These are phyloP conservation scores for Girardinichthys multiradiatus DNA, from an alignment of 2,113 vertebrate species.

Conservation along the genomic window DNA sequence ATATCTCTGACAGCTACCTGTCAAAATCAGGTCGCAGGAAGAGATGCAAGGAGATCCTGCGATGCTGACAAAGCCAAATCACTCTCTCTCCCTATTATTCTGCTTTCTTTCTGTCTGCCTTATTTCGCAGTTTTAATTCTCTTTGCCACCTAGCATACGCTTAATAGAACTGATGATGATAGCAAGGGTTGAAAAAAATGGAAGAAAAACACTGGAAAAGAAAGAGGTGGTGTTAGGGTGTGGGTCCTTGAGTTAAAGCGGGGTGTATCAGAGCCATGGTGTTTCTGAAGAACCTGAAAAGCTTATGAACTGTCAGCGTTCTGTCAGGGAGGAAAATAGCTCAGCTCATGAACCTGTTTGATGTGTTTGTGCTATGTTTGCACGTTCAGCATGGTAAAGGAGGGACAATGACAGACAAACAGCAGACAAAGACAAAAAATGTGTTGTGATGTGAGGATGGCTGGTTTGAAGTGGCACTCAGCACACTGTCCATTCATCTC, in stretches of 20 bases:
- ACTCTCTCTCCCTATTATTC: constrained; percentile 24
- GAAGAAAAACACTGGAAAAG: constrained; percentile 44
- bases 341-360: constrained; percentile 81
- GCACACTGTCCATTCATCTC: constrained; percentile 76
- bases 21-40: constrained; percentile 87
- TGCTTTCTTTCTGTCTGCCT: constrained; percentile 35
- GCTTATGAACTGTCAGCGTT: constrained; percentile 94
- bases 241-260: constrained; percentile 80
- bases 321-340: constrained; percentile 91
- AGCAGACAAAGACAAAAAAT: constrained; percentile 28
- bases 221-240: constrained; percentile 70
- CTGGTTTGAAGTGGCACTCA: constrained; percentile 89
- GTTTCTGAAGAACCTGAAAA: constrained; percentile 87
- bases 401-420: constrained; percentile 65
- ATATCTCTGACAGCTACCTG: constrained; percentile 86
- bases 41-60: constrained; percentile 85
- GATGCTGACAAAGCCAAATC: constrained; percentile 90
- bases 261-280: constrained; percentile 72
- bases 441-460: constrained; percentile 54
- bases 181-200: constrained; percentile 82
- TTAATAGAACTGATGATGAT: constrained; percentile 84
- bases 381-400: constrained; percentile 82
- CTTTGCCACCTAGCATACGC: constrained; percentile 92
- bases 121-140: constrained; percentile 89
- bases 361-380: constrained; percentile 89